Evolutionary conservation across 2,888 invertebrate genomes (phyloP).

Genomic region (Drosophila lutescens): DNA sequence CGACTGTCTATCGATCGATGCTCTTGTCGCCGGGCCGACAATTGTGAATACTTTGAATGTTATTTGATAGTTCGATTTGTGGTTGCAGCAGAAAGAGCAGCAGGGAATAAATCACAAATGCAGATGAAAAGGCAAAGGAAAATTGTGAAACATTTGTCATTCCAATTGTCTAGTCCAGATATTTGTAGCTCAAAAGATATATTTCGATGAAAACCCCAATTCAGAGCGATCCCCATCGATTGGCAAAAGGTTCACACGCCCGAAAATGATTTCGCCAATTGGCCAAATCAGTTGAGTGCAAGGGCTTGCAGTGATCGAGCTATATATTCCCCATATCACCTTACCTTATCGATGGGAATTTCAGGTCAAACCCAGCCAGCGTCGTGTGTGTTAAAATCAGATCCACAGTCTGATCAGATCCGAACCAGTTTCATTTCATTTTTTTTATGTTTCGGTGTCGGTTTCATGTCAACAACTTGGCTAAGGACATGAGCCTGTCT

Average conservation of each 20-base stretch:
- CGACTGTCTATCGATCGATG: conserved; percentile 65
- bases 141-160: conserved; percentile 58
- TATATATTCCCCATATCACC: conserved; percentile 55
- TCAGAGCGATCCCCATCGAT: neutral
- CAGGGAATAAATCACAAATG: conserved; percentile 27
- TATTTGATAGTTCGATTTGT: conserved; percentile 72
- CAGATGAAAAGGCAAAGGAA: conserved; percentile 15
- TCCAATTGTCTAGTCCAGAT: conserved; percentile 20
- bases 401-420: conserved; percentile 50
- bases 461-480: conserved; percentile 68
- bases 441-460: conserved; percentile 36
- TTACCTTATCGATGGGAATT: conserved; percentile 78
- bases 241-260: conserved; percentile 58
- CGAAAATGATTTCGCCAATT: conserved; percentile 37
- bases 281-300: conserved; percentile 79
- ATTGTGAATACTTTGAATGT: conserved; percentile 67
- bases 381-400: conserved; percentile 78
- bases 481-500: conserved; percentile 65
- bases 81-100: conserved; percentile 59
- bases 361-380: conserved; percentile 55
- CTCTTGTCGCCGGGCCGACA: conserved; percentile 62
- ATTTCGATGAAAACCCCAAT: neutral
- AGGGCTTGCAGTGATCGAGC: conserved; percentile 72
- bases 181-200: neutral
- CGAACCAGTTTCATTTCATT: conserved; percentile 52